phyloP scores from a whole-genome alignment of 2,113 vertebrate species.

The Orycteropus afer region DNA sequence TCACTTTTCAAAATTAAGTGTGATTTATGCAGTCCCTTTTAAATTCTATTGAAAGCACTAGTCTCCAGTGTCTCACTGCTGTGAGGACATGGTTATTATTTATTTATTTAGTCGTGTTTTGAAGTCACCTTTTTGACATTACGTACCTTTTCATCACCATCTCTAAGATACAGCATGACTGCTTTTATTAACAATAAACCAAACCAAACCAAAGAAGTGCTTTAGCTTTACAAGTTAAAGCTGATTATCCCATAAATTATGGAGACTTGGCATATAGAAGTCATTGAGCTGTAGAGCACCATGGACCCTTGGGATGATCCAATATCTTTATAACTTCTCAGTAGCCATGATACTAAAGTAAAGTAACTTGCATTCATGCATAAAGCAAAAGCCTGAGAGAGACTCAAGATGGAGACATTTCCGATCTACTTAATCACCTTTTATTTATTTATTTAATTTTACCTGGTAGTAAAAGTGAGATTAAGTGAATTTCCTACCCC shows the following conservation, averaged over 20 bases:
- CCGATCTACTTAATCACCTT: accelerated
- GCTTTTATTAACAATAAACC: not conserved
- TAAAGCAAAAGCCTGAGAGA: not conserved
- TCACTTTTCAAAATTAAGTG: not conserved
- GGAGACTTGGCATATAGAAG: accelerated
- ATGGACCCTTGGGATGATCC: not conserved
- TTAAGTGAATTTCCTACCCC: not conserved
- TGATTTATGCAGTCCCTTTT: not conserved
- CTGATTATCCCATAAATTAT: not conserved
- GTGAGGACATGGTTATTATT: not conserved
- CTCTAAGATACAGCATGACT: not conserved
- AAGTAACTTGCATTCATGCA: accelerated
- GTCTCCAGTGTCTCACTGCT: not conserved
- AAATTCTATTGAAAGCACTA: not conserved
- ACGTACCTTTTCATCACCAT: not conserved
- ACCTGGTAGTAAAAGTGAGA: not conserved
- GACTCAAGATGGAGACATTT: accelerated
- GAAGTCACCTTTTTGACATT: not conserved
- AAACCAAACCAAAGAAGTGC: not conserved
- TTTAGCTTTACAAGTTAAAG: not conserved
- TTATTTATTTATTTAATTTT: not conserved
- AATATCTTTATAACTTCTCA: not conserved
- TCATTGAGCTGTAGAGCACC: not conserved
- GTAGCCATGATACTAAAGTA: accelerated
- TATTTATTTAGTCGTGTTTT: accelerated